Base-by-base conservation (phyloP, 2,888 invertebrate species). In the Bimastos eiseni region DNA sequence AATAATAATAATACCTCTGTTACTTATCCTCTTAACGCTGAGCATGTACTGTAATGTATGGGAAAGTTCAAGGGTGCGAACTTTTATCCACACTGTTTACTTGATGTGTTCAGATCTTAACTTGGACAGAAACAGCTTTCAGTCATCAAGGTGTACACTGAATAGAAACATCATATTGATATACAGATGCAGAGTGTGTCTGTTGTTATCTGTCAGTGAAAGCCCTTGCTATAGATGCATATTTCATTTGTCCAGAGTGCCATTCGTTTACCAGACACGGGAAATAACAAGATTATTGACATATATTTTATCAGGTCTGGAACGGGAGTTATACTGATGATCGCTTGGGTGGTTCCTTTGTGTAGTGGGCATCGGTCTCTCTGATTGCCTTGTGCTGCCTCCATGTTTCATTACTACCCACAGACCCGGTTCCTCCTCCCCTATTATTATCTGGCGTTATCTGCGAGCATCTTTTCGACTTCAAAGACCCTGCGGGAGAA, bases 301-400 rank as follows among this genome's bases (percentile, higher is more conserved):
- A 30, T 70, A 70, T 70, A n/a, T 70, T 70, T 70, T 70, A 70
- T 70, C 70, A 70, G 70, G 30, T 70, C 70, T 70, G 70, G 70
- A 70, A 70, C n/a, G 70, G 30, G 70, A 70, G 30, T 70, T 70
- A 70, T 70, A n/a, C 30, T 70, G 70, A 70, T 70, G 70, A 70
- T 70, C n/a, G 70, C 70, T n/a, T 70, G 30, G 70, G 70, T 70
- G 30, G n/a, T 70, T 70, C 70, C 70, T 70, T 70, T 70, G 70
- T 70, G 70, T 70, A 8, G 70, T n/a, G 70, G 30, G n/a, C 70
- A 70, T 70, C 17, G n/a, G n/a, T 70, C 70, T 17, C 21, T 6
- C 49, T 70, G 70, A 70, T 70, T 70, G 70, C n/a, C 70, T 70
- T 70, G 70, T n/a, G 70, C 70, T 70, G 30, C n/a, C 70, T 55